Evolutionary conservation across 2,888 invertebrate species (phyloP), one percentile per base, ranked within the genome.

Genomic region (Orchestes rusci): DNA sequence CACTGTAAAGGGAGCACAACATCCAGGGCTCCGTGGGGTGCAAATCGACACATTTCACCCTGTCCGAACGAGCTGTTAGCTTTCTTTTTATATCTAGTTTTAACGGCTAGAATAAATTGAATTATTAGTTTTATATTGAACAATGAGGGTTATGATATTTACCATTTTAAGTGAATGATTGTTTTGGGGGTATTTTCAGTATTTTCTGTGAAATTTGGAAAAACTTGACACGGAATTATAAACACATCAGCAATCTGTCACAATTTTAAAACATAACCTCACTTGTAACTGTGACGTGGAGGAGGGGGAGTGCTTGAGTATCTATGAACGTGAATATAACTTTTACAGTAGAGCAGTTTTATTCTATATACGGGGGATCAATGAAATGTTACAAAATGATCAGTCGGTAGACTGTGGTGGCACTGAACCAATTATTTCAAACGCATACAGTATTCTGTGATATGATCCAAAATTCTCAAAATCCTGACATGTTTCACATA

Each of bases 21-120:
- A 99, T 90, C 99, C 99, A 99, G 55, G 96, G 95, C 67, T 99
- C 99, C 29, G 86, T 79, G 1, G 97, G 96, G 70, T 99, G 99
- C 56, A 99, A 79, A 70, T 99, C 99, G 8, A 95, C 93, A 68
- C 90, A 90, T 73, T 99, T 99, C 38, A 99, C 97, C 56, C 99
- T 81, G 71, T 99, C 99, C 5, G 97, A 97, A 55, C 99, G 81
- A 40, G 97, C 95, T 43, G 97, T 91, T 67, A 99, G 73, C 70
- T 92, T 94, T 65, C 97, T 83, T 74, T 97, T 99, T 67, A 99
- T 96, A 70, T 99, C 99, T 69, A 99, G 75, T 67, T 94, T 83
- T 53, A 97, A 79, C 59, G 96, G 96, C 96, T 89, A 62, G 30
- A 71, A 71, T 23, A 7, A 10, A 23, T 23, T 5, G 10, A 7